Base-by-base conservation (phyloP, 1,140 invertebrate genomes). In the Camponotus floridanus region DNA sequence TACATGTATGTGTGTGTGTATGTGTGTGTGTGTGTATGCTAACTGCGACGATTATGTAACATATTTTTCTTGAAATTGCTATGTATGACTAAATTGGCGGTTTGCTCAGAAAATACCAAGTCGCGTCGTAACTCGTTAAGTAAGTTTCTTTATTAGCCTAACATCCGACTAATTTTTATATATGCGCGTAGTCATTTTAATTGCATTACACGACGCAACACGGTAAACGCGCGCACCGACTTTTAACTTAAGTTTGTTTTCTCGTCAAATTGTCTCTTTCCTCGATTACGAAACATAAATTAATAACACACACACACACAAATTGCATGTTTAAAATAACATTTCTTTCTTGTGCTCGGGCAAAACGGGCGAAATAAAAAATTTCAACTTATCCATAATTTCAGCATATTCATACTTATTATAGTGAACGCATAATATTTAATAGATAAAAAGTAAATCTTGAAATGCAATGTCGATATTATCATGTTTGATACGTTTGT, bases 131-230 rank as follows among this genome's bases (percentile, higher is more conserved):
- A 71, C 67, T 59, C 67, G 67, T 81, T 81, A 81, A 81, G 51
- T 73, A 81, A 81, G 79, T 81, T 81, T 73, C 67, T 73, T 59
- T 67, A 73, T 81, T 73, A 73, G 79, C 36, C 67, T 81, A 81
- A 81, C 67, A 39, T 71, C 67, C 21, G 79, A 73, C 79, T 81
- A 81, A 81, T 81, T 81, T 81, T 81, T 81, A 71, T 51, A 71
- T 51, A 81, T 45, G 67, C 67, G 36, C 67, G n/a, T 59, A 39
- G 48, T 33, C 79, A 26, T 26, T 45, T 21, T 71, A 73, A 81
- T 81, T 42, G 67, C 67, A 45, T 81, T 73, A 73, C 39, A 39
- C 79, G 36, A 42, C 18, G 31, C 65, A 81, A 81, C 65, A 45
- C n/a, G 51, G 26, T n/a, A 68, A 57, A 65, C 45, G 76, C 42